Conservation (phyloP, 2,113 vertebrate species). For the Ramphastos sulfuratus region DNA sequence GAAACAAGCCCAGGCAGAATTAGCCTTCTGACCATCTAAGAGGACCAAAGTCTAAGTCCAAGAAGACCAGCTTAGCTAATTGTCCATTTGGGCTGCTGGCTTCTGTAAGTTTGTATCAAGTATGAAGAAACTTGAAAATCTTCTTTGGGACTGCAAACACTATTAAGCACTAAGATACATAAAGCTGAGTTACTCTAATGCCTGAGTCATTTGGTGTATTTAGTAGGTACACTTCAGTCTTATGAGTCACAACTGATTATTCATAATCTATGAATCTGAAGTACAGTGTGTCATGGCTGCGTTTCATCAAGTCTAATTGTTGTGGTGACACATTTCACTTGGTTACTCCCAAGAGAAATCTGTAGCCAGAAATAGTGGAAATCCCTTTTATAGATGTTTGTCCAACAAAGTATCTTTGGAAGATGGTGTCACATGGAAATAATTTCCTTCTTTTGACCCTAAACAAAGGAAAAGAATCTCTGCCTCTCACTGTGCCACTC, state of each 20-base stretch:
- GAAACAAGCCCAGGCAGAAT: fast-evolving
- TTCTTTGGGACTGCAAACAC: neutral
- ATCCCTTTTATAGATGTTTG: neutral
- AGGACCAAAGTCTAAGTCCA: neutral
- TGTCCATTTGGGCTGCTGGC: neutral
- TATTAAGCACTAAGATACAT: neutral
- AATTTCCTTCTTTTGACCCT: neutral
- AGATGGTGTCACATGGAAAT: fast-evolving
- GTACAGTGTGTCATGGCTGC: neutral
- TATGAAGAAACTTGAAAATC: neutral
- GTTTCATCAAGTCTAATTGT: neutral
- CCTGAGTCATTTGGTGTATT: neutral
- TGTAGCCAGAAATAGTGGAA: neutral
- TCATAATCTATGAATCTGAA: neutral
- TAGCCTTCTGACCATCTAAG: neutral
- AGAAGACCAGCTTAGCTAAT: neutral
- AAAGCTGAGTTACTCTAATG: neutral
- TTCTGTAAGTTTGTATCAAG: neutral
- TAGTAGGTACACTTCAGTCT: neutral
- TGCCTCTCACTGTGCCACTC: neutral
- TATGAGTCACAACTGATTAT: neutral
- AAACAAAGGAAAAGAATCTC: neutral
- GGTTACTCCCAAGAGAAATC: neutral
- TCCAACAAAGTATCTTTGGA: neutral
- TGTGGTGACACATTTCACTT: neutral